Base-by-base conservation (phyloP, 64 coral and sea anemone genomes). In the Trachythela sp. region DNA sequence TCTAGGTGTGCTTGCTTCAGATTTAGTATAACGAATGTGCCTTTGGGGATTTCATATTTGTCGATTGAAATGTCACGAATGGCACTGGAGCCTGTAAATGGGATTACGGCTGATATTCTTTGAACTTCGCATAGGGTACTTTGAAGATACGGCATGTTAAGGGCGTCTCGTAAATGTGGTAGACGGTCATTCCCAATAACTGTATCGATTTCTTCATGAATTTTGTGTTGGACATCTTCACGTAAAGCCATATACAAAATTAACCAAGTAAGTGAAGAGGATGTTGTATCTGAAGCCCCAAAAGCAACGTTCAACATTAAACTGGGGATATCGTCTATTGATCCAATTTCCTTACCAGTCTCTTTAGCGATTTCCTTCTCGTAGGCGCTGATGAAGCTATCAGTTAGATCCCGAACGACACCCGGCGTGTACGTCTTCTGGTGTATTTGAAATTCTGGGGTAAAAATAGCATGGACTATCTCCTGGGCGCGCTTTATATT, bases 1-100 rank as follows among this genome's bases (percentile, higher is more conserved):
- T 89, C 88, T 52, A 71, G 33, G 38, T 89, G 48, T 49, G 48
- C 88, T 89, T 71, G 54, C 68, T 71, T 83, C 48, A 89, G 48
- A 13, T 89, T 89, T 30, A 77, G 43, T 35, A 89, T 52, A 2
- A 68, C 59, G 3, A 68, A 22, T 22, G 54, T 59, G 4, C 54
- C 54, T 59, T 59, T 59, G 6, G 54, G 54, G 24, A 59, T 59
- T 15, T 59, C 15, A n/a, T 59, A 59, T 2, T 13, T 13, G 15
- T n/a, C 54, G 3, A 59, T 15, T 15, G 18, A 22, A 22, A n/a
- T 59, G 18, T 59, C 54, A 59, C 54, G 54, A 17, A 22, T 59
- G 2, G 54, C 15, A n/a, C 15, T 59, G 2, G 54, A 22, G 15
- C 9, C 9, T 15, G 54, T 17, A 13, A 4, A 22, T 17, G 15